These are phyloP conservation scores for Galbula dea DNA, from an alignment of 2,113 vertebrate genomes.

Conservation along the genomic window DNA sequence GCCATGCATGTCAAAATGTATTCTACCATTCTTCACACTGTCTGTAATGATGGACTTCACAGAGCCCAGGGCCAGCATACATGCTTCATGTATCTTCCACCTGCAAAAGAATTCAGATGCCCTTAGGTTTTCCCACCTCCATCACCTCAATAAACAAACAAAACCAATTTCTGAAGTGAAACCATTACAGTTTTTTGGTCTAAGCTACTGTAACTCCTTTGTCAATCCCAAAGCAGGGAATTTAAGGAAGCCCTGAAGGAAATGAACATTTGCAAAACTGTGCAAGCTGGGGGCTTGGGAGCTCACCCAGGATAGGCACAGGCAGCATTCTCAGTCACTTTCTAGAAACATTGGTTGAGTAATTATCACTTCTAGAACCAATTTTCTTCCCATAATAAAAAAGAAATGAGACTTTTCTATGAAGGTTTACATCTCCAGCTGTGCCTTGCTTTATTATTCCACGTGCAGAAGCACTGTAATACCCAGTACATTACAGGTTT, in stretches of 20 bases:
- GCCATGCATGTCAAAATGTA: constrained; percentile 97
- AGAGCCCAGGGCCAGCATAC: constrained; percentile 94
- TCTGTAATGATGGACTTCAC: constrained; percentile 94
- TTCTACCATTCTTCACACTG: constrained; percentile 90
- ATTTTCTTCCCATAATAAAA: background rate
- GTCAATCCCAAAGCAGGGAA: background rate
- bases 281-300: background rate
- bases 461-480: background rate
- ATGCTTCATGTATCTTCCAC: constrained; percentile 98
- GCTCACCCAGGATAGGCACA: background rate
- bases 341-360: background rate
- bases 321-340: background rate
- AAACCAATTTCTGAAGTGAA: background rate
- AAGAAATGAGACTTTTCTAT: background rate
- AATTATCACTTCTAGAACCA: background rate
- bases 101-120: constrained; percentile 64
- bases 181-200: background rate
- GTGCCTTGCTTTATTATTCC: background rate
- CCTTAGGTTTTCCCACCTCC: background rate
- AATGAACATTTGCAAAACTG: background rate
- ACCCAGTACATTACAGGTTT: background rate
- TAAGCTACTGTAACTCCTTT: background rate
- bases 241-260: background rate
- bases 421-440: background rate
- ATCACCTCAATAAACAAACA: background rate